A percentile compares a stretch with the other conserved stretches of the same genome.
These are phyloP conservation scores for Steinernema carpocapsae DNA, from an alignment of 2,888 invertebrate genomes.

Conservation along the genomic window DNA sequence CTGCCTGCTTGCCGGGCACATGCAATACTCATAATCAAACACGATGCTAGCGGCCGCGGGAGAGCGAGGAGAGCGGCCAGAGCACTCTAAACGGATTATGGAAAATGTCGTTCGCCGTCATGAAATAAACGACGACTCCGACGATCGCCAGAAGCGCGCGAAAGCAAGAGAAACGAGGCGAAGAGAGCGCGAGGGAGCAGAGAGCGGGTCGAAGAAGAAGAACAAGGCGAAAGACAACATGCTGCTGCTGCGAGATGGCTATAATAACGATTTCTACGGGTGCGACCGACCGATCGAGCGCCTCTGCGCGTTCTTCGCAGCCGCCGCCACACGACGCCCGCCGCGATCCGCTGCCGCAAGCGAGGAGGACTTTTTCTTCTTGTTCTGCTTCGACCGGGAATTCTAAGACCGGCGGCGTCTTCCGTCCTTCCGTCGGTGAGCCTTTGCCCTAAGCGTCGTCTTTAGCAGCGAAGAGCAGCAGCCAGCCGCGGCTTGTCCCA, in stretches of 20 bases:
- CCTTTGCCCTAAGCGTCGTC: background rate
- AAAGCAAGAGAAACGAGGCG: background rate
- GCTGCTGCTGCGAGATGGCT: slow-evolving; percentile 27
- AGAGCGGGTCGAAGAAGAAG: background rate
- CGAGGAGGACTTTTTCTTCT: background rate
- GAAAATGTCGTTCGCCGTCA: slow-evolving; percentile 32
- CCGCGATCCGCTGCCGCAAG: background rate
- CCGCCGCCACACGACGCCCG: background rate
- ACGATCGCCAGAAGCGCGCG: background rate
- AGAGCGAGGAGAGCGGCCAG: slow-evolving; percentile 13
- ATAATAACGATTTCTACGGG: slow-evolving; percentile 31
- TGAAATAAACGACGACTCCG: slow-evolving; percentile 2
- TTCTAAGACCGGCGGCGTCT: background rate
- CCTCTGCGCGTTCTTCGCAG: background rate
- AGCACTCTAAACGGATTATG: slow-evolving; percentile 29
- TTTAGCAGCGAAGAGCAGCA: background rate
- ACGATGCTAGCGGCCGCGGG: slow-evolving; percentile 11
- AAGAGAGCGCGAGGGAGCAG: slow-evolving; percentile 1
- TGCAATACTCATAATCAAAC: slow-evolving; percentile 29
- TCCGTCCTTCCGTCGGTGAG: background rate
- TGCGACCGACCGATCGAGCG: slow-evolving; percentile 13
- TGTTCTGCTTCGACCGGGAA: background rate
- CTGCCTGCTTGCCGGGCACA: background rate
- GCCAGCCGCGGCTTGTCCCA: background rate
- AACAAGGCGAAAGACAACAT: slow-evolving; percentile 19